Percentiles rank a stretch among this genome's conserved stretches.
phyloP scores from a whole-genome alignment of 2,113 vertebrate species.

The Cyanistes caeruleus region DNA sequence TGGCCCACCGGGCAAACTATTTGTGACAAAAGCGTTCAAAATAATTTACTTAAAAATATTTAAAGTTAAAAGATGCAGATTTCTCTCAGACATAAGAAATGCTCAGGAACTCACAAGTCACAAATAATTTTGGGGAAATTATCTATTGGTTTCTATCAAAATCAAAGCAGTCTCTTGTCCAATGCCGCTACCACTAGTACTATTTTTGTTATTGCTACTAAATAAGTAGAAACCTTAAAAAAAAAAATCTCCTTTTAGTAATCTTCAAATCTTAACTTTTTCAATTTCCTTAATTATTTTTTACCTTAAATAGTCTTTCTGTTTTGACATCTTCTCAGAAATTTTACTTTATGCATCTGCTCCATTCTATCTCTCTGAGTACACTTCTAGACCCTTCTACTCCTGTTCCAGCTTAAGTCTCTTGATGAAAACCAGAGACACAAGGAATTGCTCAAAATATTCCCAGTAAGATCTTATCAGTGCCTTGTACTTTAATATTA shows the following conservation, averaged over 20 bases:
- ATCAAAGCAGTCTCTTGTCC: not conserved
- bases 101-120: not conserved
- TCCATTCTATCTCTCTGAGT: not conserved
- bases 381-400: accelerated
- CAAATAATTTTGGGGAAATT: not conserved
- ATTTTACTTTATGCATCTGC: not conserved
- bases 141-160: not conserved
- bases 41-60: not conserved
- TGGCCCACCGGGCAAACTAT: accelerated
- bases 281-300: not conserved
- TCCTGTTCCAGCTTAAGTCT: not conserved
- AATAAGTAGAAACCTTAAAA: not conserved
- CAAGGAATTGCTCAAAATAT: not conserved
- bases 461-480: not conserved
- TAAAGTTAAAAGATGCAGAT: too few species aligned
- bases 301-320: not conserved
- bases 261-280: not conserved
- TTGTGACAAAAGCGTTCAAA: not conserved
- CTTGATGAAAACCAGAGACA: not conserved
- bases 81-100: not conserved
- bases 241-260: not conserved
- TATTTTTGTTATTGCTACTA: too few species aligned
- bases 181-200: not conserved
- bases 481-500: accelerated
- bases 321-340: not conserved